Conservation (phyloP, 2,888 invertebrate genomes). For the Mechanitis messenoides region DNA sequence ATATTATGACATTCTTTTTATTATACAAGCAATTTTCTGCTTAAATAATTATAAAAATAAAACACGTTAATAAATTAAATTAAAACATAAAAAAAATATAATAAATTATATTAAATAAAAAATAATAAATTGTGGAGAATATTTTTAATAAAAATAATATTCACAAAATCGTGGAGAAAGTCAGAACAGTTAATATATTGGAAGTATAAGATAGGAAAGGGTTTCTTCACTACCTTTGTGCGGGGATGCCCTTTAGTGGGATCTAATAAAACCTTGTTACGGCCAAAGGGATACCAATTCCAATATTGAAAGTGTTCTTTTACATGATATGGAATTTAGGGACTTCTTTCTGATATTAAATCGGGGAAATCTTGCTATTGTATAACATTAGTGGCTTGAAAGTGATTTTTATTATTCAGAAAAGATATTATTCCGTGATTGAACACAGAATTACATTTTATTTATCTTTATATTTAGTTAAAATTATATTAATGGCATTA, state of each 20-base stretch:
- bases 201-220: constrained; percentile 73
- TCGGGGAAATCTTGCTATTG: constrained; percentile 63
- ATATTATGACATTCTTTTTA: not conserved
- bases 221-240: constrained; percentile 75
- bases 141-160: too few relatives aligned
- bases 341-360: constrained; percentile 74
- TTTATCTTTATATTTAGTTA: too few relatives aligned
- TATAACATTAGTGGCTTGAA: constrained; percentile 46
- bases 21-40: too few relatives aligned
- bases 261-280: constrained; percentile 78
- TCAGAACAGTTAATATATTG: constrained; percentile 75
- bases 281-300: constrained; percentile 76
- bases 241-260: constrained; percentile 75
- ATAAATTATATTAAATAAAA: too few relatives aligned
- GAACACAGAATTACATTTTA: too few relatives aligned
- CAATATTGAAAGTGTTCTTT: constrained; percentile 76
- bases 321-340: constrained; percentile 76
- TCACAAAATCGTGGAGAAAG: too few relatives aligned
- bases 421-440: too few relatives aligned
- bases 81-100: too few relatives aligned
- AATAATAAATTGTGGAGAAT: too few relatives aligned
- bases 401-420: constrained; percentile 21
- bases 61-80: too few relatives aligned
- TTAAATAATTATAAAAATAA: too few relatives aligned
- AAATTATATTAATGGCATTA: too few relatives aligned